Evolutionary conservation across 2,113 vertebrate genomes (phyloP), one percentile per base, ranked within the genome.

Genomic region (Origma solitaria): DNA sequence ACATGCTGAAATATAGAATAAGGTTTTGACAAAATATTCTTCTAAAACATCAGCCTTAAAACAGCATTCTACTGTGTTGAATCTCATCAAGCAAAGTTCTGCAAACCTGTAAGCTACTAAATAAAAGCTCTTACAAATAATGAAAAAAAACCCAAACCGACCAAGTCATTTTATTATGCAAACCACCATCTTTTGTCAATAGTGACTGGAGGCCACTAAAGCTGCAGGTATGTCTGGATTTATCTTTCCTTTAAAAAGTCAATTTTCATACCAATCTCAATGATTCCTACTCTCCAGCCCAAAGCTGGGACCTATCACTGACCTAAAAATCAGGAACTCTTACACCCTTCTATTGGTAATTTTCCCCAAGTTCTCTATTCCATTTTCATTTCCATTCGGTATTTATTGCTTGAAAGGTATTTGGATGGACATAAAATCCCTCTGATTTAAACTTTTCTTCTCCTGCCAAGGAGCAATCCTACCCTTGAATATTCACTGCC

Each of bases 391-490:
- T 86, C 57, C 6, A 5, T 65, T 56, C 47, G 30, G 0, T 78
- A 75, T 82, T 78, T 44, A 64, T 10, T 64, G 51, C 65, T 66
- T 94, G 60, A 89, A 82, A 86, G 28, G 22, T 93, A 87, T 60
- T 76, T 95, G 81, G 73, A 89, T 24, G 13, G 25, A 86, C 30
- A 50, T 11, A 83, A 28, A 91, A 84, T 84, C 65, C 24, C 75
- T 86, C 6, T 49, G 51, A 83, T 28, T 93, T 64, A 45, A 89
- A 44, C 12, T 66, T 44, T 27, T 44, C 10, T 69, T 68, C 62
- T 84, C 23, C 50, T 91, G 91, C 62, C 90, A 89, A 86, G 17
- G 18, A 33, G 15, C 53, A 95, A 73, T 73, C 50, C 25, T 65
- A n/a, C 30, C 37, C 24, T 80, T 76, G 20, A 72, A 53, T 38